Conservation (phyloP, 1,140 invertebrate species). For the Eupeodes corollae region DNA sequence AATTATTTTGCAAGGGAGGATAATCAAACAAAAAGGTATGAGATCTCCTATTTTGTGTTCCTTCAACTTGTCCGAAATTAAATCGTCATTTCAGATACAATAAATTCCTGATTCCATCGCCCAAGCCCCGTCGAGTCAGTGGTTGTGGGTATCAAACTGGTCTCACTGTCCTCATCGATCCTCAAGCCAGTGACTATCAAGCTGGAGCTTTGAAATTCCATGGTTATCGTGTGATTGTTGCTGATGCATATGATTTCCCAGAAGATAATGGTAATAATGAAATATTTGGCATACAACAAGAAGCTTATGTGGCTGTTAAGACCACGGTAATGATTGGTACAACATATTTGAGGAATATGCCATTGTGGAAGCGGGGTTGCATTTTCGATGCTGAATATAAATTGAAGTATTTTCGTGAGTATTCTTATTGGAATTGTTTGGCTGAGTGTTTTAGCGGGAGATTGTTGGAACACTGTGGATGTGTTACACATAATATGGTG, state of each 20-base stretch:
- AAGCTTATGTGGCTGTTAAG: not conserved
- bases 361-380: conserved; percentile 37
- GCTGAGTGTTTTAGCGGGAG: conserved; percentile 40
- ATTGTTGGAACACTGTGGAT: conserved; percentile 41
- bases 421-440: conserved; percentile 51
- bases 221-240: conserved; percentile 36
- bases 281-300: not conserved
- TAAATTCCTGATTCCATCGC: not conserved
- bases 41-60: not conserved
- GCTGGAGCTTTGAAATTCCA: not conserved
- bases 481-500: conserved; percentile 44
- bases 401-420: conserved; percentile 35
- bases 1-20: conserved; percentile 40
- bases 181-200: conserved; percentile 38
- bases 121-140: conserved; percentile 31
- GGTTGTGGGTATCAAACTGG: conserved; percentile 49
- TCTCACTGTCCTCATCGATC: conserved; percentile 41
- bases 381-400: conserved; percentile 42
- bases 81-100: not conserved
- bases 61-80: not conserved
- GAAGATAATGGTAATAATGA: conserved; percentile 35
- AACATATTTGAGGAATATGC: not conserved
- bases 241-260: conserved; percentile 44
- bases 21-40: conserved; percentile 8
- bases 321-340: not conserved